Evolutionary conservation across 2,797 vertebrate species (phyloP).

Genomic region (Anomalospiza imberbis): DNA sequence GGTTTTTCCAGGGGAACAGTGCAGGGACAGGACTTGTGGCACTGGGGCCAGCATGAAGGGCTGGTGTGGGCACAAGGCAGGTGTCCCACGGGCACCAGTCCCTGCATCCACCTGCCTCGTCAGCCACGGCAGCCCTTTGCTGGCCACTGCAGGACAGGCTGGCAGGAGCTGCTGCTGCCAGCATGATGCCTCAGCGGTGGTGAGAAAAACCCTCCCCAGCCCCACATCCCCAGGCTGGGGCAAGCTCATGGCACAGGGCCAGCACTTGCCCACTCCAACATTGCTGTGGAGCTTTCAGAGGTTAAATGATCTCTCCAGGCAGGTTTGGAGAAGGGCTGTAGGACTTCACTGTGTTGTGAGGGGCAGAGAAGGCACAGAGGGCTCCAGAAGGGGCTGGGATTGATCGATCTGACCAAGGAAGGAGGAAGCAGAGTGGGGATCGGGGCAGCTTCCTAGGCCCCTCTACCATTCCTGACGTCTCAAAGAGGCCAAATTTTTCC

Average conservation of each 20-base stretch:
- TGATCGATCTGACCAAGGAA: fast-evolving
- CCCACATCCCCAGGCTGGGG: fast-evolving
- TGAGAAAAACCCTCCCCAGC: neutral
- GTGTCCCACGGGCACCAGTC: neutral
- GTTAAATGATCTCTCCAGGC: neutral
- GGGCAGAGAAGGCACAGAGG: neutral
- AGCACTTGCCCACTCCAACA: neutral
- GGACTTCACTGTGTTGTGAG: neutral
- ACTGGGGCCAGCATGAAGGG: neutral
- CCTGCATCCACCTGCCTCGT: fast-evolving
- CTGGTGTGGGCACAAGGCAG: neutral
- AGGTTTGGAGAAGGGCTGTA: neutral
- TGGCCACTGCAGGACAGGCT: neutral
- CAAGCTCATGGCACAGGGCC: neutral
- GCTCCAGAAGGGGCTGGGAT: neutral
- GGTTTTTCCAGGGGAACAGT: neutral
- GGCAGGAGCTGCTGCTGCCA: neutral
- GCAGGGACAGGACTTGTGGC: neutral
- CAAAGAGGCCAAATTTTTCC: neutral
- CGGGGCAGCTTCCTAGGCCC: neutral
- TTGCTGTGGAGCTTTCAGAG: neutral
- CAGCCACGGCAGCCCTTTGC: neutral
- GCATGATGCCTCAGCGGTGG: fast-evolving
- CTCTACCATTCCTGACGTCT: neutral
- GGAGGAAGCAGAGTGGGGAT: neutral